Percentiles rank a stretch among this genome's conserved stretches.
phyloP scores from a whole-genome alignment of 2,888 invertebrate genomes.

The Anodontia alba region DNA sequence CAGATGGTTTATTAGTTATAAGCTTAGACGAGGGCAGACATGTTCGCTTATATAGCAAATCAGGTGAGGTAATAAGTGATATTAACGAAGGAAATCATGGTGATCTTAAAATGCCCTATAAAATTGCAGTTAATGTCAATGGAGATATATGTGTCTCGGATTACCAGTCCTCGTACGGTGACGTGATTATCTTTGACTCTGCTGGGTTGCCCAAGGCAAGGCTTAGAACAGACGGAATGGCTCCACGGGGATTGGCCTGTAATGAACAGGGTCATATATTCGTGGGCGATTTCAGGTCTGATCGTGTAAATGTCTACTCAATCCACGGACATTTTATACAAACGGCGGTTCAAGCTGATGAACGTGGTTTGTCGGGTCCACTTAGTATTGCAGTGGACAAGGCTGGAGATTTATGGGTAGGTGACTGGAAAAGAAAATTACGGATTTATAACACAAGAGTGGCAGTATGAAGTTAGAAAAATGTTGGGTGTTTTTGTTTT shows the following conservation, averaged over 20 bases:
- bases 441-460: slow-evolving; percentile 37
- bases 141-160: slow-evolving; percentile 60
- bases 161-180: slow-evolving; percentile 53
- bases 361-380: slow-evolving; percentile 50
- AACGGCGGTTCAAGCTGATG: slow-evolving; percentile 28
- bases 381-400: slow-evolving; percentile 52
- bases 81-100: slow-evolving; percentile 21
- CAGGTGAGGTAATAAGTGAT: slow-evolving; percentile 25
- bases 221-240: slow-evolving; percentile 58
- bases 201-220: slow-evolving; percentile 41
- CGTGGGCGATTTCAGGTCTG: slow-evolving; percentile 53
- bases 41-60: slow-evolving; percentile 25
- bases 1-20: slow-evolving; percentile 38
- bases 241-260: slow-evolving; percentile 53
- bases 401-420: slow-evolving; percentile 53
- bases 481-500: too few relatives aligned
- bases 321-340: slow-evolving; percentile 56
- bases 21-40: slow-evolving; percentile 35
- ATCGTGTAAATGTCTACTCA: slow-evolving; percentile 56
- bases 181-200: slow-evolving; percentile 52
- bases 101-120: slow-evolving; percentile 59
- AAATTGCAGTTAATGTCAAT: slow-evolving; percentile 48
- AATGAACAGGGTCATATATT: slow-evolving; percentile 53
- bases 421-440: slow-evolving; percentile 59
- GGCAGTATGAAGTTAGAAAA: background rate